Evolutionary conservation across 2,888 invertebrate species (phyloP), one percentile per base, ranked within the genome.

Genomic region (Hemithea aestivaria): DNA sequence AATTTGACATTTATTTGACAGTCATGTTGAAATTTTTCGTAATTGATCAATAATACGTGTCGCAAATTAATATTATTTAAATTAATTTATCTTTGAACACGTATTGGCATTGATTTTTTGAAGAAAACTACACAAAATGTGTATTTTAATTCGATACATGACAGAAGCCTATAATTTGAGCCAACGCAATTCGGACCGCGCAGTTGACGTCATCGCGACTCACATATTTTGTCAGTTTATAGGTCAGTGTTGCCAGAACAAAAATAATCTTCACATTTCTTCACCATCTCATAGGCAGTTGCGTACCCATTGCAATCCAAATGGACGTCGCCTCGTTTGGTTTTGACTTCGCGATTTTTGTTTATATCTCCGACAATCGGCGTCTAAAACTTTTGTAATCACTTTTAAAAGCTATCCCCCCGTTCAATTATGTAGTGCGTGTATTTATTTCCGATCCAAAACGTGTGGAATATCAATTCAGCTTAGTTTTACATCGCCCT

Each of bases 361-460:
- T 87, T 87, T 87, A 85, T 83, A 87, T 82, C 77, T 72, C 61
- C 83, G 80, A 69, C 66, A 78, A 83, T 81, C 81, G 74, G 72
- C 75, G 65, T 68, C 63, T 62, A 70, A 85, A 85, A 87, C 84
- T 85, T 87, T 87, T 85, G 64, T 67, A 78, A 78, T 69, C 66
- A 78, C 68, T 83, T 82, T 82, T 68, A 77, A 78, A 83, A 73
- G 66, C 66, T 54, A 58, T 69, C 61, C 57, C 56, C 58, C 58
- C 51, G 66, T 63, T 62, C 58, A 70, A 79, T 65, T 58, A 82
- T 81, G 78, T 82, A 78, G 81, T 80, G 74, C 67, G 75, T 64
- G 71, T 63, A 66, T 73, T 70, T 67, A 68, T 63, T 61, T 67
- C 62, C 46, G 51, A 63, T 57, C 56, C 55, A 56, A 73, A 76